Base-by-base conservation (phyloP, 2,888 invertebrate species). In the Thecocarcelia acutangulata region DNA sequence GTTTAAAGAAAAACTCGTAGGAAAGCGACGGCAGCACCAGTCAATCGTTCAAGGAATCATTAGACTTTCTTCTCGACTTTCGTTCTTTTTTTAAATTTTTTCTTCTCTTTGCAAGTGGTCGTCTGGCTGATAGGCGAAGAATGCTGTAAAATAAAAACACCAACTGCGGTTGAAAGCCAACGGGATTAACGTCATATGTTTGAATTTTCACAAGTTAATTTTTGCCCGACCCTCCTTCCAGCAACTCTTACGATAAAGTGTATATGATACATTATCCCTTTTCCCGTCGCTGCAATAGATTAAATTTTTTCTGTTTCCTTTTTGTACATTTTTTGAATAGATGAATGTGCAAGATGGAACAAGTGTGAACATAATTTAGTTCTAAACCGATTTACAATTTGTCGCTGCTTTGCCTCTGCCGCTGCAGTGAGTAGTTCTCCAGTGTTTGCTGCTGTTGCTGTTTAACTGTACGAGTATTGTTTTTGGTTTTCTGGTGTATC, bases 171-270 rank as follows among this genome's bases (percentile, higher is more conserved):
- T 86, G 86, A 86, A 87, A 86, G 86, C 86, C 87, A 77, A 5
- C 76, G 87, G 84, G 89, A 89, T 89, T 89, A 89, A 86, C 85
- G 86, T 89, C 89, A 89, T 89, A 89, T 89, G 89, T 85, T 89
- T 87, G 87, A 85, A 89, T 89, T 89, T 89, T 87, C 77, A 84
- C 85, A 83, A 87, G 89, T 88, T 88, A 87, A 88, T 87, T 87
- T 87, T 87, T 48, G 17, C 33, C 48, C 24, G 24, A 28, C 44
- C 15, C 33, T 28, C 24, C 40, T 33, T 13, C 11, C 12, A 3
- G 13, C 56, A 61, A 44, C 48, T 17, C 24, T 61, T 52, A 28
- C 56, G 76, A 56, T 48, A 72, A 75, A 73, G 48, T 61, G 61
- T 33, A 40, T 61, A 21, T 54, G 54, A 61, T 68, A 56, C 42